Evolutionary conservation across 2,888 invertebrate species (phyloP), one percentile per base, ranked within the genome.

Genomic region (Aphelenchoides bicaudatus): DNA sequence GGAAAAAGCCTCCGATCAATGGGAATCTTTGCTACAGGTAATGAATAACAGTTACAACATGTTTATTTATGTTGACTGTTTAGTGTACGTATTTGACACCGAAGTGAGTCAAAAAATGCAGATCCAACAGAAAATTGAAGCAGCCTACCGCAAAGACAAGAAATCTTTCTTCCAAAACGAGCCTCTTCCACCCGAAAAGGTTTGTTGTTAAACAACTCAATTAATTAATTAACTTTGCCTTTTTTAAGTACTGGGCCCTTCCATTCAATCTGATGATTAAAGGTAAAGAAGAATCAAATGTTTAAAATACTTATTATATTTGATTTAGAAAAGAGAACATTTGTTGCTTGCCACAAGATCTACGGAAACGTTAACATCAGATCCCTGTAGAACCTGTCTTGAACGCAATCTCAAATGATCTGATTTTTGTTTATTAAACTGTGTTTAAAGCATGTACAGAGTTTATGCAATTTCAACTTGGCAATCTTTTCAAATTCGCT

Each of bases 251-350:
- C n/a, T n/a, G n/a, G n/a, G n/a, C n/a, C n/a, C n/a, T n/a, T n/a
- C 77, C 77, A 21, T 77, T 77, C 70, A 77, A 77, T 62, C 62
- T 70, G 43, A 63, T 77, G 60, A 70, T 77, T 60, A 72, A 72
- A 51, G 74, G 72, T 39, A 72, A 77, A 38, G 66, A 66, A 16
- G 60, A n/a, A n/a, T n/a, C n/a, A n/a, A n/a, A n/a, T n/a, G n/a
- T n/a, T n/a, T n/a, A n/a, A n/a, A n/a, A n/a, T n/a, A n/a, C n/a
- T n/a, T n/a, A n/a, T n/a, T n/a, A n/a, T n/a, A n/a, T n/a, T n/a
- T n/a, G n/a, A n/a, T n/a, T n/a, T n/a, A n/a, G n/a, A n/a, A n/a
- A n/a, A n/a, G n/a, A n/a, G n/a, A n/a, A n/a, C n/a, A n/a, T n/a
- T n/a, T n/a, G n/a, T n/a, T n/a, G n/a, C n/a, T n/a, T 34, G 34